Evolutionary conservation across 2,888 invertebrate genomes (phyloP), one percentile per base, ranked within the genome.

Genomic region (Chrysodeixis includens): DNA sequence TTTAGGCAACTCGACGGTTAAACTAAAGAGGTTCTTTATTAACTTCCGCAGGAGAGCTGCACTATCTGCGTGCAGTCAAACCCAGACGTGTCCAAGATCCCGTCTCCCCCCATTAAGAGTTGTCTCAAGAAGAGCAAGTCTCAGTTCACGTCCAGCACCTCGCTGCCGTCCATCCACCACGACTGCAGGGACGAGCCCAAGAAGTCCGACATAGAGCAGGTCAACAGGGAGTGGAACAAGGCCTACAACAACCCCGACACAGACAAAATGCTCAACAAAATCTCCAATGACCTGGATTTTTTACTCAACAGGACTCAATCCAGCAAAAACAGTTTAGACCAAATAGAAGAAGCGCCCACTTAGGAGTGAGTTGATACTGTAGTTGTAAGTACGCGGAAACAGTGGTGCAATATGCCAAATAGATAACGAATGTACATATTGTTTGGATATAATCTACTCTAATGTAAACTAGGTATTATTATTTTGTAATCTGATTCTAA

Each of bases 281-380:
- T 98, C 83, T 97, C 97, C 1, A 97, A 97, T 85, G 98, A 98
- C 92, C 93, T 98, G 79, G 97, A 98, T 91, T 98, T 97, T 92
- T 93, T 98, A 79, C 93, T 98, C 69, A 98, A 98, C 90, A 96
- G 97, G 71, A 96, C 95, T 69, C 94, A 93, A 69, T 89, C 90
- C 56, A 86, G 78, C 68, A 86, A 86, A 81, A 84, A 81, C 66
- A 82, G 78, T 63, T 66, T 86, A 61, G 89, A 92, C 75, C 87
- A 90, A 81, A 93, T 92, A 74, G 91, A 93, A 69, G 91, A 93
- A 79, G 92, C 90, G 1, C 93, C 93, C 30, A 93, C 92, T 86
- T 93, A 93, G 90, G 59, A 65, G 32, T 62, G 40, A 60, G 14
- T 32, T 5, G 52, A 32, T 6, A 35, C 0, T 20, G 26, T 30